phyloP scores from a whole-genome alignment of 1,140 invertebrate genomes.

The Acromyrmex echinatior region DNA sequence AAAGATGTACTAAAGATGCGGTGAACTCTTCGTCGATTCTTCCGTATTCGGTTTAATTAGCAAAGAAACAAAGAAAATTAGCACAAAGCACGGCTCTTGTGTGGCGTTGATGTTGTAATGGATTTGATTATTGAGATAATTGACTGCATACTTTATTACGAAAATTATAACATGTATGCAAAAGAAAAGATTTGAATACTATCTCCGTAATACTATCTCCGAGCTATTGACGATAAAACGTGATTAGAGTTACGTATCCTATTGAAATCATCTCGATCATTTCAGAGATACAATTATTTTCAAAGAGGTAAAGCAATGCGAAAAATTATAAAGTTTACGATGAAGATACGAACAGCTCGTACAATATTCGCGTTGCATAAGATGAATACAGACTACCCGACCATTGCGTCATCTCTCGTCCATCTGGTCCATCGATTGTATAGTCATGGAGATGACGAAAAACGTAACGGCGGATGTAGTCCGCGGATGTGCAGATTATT shows the following conservation, averaged over 20 bases:
- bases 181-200: slow-evolving; percentile 1
- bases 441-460: neutral
- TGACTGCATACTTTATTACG: neutral
- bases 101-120: neutral
- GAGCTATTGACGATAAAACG: neutral
- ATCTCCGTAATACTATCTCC: neutral
- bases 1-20: slow-evolving; percentile 46
- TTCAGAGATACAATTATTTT: neutral
- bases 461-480: slow-evolving; percentile 14
- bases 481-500: slow-evolving; percentile 24
- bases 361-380: slow-evolving; percentile 42
- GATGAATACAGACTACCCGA: neutral
- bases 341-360: neutral
- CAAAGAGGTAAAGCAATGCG: neutral
- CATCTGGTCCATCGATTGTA: slow-evolving; percentile 8
- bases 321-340: neutral
- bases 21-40: neutral
- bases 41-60: neutral
- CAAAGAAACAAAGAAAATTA: neutral
- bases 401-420: slow-evolving; percentile 40
- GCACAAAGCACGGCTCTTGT: too few relatives aligned
- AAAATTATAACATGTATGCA: neutral
- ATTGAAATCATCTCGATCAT: neutral
- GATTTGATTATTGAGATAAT: slow-evolving; percentile 22
- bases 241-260: neutral